phyloP scores from a whole-genome alignment of 2,113 vertebrate genomes.

The Serilophus lunatus region DNA sequence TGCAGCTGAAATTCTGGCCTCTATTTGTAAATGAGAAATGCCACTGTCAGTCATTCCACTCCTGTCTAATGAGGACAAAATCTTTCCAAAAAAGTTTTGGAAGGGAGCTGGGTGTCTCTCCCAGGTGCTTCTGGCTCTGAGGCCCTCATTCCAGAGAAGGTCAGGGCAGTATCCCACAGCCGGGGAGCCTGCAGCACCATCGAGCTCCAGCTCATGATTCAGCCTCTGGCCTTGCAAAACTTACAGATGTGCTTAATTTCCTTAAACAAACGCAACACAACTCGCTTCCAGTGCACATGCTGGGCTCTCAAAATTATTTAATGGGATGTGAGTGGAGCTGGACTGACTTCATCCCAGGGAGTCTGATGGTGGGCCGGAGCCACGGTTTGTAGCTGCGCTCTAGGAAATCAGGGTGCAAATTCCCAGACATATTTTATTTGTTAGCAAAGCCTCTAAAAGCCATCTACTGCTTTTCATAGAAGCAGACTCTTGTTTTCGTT shows the following conservation, averaged over 20 bases:
- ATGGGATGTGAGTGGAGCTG: not conserved
- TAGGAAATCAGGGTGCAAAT: not conserved
- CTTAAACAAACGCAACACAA: accelerated
- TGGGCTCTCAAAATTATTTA: not conserved
- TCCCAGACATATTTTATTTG: accelerated
- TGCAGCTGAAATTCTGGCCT: not conserved
- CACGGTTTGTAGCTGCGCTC: not conserved
- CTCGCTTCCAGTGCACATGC: accelerated
- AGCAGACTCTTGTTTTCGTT: accelerated
- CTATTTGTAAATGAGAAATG: not conserved
- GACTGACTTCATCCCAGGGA: not conserved
- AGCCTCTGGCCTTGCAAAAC: not conserved
- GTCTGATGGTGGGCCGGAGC: not conserved
- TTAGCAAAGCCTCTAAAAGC: not conserved
- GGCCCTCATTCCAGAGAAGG: not conserved
- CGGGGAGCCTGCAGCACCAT: not conserved
- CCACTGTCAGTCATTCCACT: not conserved
- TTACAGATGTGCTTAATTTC: conserved; percentile 9
- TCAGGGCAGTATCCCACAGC: not conserved
- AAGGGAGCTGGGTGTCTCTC: not conserved
- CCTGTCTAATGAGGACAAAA: not conserved
- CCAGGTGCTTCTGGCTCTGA: not conserved
- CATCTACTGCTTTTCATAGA: accelerated
- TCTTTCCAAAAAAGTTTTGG: accelerated
- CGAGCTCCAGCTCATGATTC: not conserved